phyloP scores from a whole-genome alignment of 2,888 invertebrate genomes.

The Stenoptilia bipunctidactyla region DNA sequence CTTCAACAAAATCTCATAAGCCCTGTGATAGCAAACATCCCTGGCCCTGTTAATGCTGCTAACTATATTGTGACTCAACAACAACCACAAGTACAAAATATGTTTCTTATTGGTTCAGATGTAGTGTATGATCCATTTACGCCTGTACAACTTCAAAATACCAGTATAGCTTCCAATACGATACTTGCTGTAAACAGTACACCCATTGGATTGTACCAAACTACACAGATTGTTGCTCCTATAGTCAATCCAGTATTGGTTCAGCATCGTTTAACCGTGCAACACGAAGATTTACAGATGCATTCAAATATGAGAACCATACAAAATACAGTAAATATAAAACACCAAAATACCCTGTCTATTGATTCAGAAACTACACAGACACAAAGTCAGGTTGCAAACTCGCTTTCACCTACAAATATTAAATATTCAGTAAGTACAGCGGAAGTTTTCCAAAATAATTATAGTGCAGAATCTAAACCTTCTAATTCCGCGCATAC shows the following conservation, averaged over 20 bases:
- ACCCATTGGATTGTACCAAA: constrained; percentile 3
- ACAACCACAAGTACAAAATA: constrained; percentile 29
- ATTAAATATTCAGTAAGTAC: no score
- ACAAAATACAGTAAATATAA: no score
- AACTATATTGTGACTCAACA: constrained; percentile 22
- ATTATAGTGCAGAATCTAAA: no score
- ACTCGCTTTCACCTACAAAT: no score
- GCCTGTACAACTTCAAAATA: constrained; percentile 19
- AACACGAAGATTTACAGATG: no score
- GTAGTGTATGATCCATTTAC: constrained; percentile 31
- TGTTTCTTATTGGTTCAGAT: constrained; percentile 34
- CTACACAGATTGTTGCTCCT: constrained; percentile 25
- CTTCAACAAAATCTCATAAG: not conserved
- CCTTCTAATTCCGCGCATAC: no score
- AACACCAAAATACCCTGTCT: no score
- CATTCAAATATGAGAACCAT: no score
- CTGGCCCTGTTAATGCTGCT: constrained; percentile 8
- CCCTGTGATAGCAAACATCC: constrained; percentile 4
- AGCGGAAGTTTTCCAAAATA: no score
- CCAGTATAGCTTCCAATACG: constrained; percentile 18
- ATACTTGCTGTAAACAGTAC: constrained; percentile 25
- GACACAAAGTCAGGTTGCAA: no score
- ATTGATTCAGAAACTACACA: no score
- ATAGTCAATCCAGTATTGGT: constrained; percentile 22
- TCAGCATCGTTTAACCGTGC: no score